Base-by-base conservation (phyloP, 1,140 invertebrate genomes). In the Drosophila pseudoobscura region DNA sequence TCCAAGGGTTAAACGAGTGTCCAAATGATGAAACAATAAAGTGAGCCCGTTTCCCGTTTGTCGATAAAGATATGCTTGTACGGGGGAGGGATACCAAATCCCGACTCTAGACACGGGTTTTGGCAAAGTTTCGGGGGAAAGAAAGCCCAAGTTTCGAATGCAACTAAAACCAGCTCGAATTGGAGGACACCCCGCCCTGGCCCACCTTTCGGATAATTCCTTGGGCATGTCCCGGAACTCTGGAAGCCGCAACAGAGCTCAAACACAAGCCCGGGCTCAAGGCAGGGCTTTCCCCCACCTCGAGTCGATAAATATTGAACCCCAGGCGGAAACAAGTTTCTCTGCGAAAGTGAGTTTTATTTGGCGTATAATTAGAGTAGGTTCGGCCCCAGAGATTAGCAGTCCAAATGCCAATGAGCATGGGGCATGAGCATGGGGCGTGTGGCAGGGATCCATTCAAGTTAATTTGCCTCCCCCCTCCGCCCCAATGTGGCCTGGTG, bases 281-380 rank as follows among this genome's bases (percentile, higher is more conserved):
- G 39, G 11, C 58, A 73, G 46, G 47, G 51, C 35, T 13, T 39
- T 1, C 3, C 3, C 9, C 11, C 35, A 13, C 13, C 5, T 13
- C 66, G 29, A 77, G 75, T 59, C 75, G 78, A 77, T 78, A 77
- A 66, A 53, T 59, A 75, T 62, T 78, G 66, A 54, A 72, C 56
- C 24, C 65, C 24, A 59, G 15, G 47, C 44, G 64, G 66, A 71
- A 60, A 20, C 41, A 71, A 71, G 54, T 71, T 71, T 22, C 22
- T 55, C 9, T 26, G 17, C 7, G 46, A 87, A 87, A 85, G 78
- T 89, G 80, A 88, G 78, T 89, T 88, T 88, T 88, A 88, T 88
- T 84, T 88, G 72, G 75, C 84, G 75, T 88, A 88, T 88, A 88
- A 88, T 88, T 88, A 88, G 75, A 88, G 72, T 59, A 66, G 83